Conservation (phyloP, 2,797 vertebrate genomes). For the Odontamblyopus lacepedii region DNA sequence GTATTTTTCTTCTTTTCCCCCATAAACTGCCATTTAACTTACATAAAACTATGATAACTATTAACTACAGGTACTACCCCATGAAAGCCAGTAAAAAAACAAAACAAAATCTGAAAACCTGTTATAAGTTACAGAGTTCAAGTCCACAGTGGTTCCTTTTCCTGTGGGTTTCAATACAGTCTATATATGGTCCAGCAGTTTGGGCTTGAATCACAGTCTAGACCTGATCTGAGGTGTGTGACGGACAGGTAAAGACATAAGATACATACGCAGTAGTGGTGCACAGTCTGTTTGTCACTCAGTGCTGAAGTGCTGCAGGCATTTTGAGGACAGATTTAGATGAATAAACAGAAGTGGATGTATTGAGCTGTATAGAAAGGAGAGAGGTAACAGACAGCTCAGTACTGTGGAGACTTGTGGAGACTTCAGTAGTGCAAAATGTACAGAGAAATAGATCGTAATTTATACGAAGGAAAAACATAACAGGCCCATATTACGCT, state of each 20-base stretch:
- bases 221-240: neutral
- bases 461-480: neutral
- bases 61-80: too few species aligned
- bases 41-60: too few species aligned
- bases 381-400: slow-evolving; percentile 57
- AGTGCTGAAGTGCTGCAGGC: slow-evolving; percentile 18
- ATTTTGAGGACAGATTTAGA: slow-evolving; percentile 24
- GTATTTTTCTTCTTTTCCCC: too few species aligned
- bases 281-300: neutral
- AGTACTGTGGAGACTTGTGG: slow-evolving; percentile 43
- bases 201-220: neutral
- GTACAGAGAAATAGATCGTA: slow-evolving; percentile 5
- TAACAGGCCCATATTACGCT: too few species aligned
- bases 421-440: slow-evolving; percentile 51
- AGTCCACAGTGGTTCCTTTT: neutral
- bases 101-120: too few species aligned
- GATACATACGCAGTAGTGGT: slow-evolving; percentile 8
- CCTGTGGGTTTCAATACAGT: neutral
- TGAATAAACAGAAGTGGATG: slow-evolving; percentile 25
- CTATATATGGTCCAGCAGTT: neutral
- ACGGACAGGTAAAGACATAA: slow-evolving; percentile 20
- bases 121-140: neutral
- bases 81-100: too few species aligned
- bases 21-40: too few species aligned
- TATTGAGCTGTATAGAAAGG: slow-evolving; percentile 28